Evolutionary conservation across 2,797 vertebrate species (phyloP).

Genomic region (Dicrostonyx torquatus): DNA sequence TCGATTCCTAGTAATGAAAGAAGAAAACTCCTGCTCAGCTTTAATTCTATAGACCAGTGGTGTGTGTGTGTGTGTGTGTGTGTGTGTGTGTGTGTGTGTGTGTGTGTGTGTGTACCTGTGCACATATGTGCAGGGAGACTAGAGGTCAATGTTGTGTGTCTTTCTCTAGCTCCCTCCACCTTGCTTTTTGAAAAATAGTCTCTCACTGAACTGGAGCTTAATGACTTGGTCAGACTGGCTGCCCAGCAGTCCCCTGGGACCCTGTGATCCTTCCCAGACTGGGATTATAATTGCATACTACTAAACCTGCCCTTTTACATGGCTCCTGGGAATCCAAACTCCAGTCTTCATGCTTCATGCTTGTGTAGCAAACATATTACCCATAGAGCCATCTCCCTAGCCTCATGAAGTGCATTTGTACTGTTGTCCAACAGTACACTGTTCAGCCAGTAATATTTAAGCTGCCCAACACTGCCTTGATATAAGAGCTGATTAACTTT

Average conservation of each 20-base stretch:
- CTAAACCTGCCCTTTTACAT: neutral
- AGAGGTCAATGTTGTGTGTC: neutral
- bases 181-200: neutral
- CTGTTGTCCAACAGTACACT: neutral
- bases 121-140: neutral
- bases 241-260: too few relatives aligned
- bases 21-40: neutral
- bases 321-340: neutral
- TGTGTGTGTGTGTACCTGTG: neutral
- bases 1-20: neutral
- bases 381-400: neutral
- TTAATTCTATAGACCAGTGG: neutral
- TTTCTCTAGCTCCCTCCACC: neutral
- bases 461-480: neutral
- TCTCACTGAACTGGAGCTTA: neutral
- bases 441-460: neutral
- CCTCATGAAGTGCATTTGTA: neutral
- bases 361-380: neutral
- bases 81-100: neutral
- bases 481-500: neutral
- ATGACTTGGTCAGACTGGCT: neutral
- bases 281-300: neutral
- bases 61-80: neutral
- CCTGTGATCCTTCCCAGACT: neutral
- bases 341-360: neutral